Evolutionary conservation across 2,797 vertebrate species (phyloP).

Genomic region (Acropternis orthonyx): DNA sequence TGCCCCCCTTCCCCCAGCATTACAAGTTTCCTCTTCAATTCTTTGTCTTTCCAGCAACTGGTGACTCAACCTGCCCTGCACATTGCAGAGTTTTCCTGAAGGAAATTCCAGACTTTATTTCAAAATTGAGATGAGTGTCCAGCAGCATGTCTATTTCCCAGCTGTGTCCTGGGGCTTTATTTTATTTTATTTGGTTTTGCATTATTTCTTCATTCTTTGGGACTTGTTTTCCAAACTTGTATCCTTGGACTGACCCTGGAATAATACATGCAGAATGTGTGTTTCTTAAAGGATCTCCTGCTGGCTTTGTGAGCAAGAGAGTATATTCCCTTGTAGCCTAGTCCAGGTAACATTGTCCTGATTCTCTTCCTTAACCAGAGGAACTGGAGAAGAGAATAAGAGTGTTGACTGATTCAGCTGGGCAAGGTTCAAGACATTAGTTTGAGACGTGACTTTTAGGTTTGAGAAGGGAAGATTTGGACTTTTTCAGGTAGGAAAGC

Average conservation of each 20-base stretch:
- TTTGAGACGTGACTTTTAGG: background rate
- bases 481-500: background rate
- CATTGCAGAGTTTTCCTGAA: background rate
- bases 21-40: background rate
- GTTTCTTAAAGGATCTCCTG: background rate
- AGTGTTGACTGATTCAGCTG: background rate
- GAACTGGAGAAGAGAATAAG: background rate
- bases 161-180: background rate
- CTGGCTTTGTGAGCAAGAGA: background rate
- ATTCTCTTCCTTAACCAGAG: background rate
- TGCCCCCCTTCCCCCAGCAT: background rate
- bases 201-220: background rate
- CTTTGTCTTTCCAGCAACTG: background rate
- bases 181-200: background rate
- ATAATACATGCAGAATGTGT: background rate
- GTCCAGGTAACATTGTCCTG: background rate
- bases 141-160: background rate
- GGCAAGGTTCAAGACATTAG: background rate
- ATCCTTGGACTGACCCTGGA: background rate
- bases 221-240: background rate
- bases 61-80: background rate
- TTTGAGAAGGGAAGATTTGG: background rate
- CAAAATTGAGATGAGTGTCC: background rate
- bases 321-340: background rate
- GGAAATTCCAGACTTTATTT: constrained; percentile 53